Conservation (phyloP, 2,797 vertebrate species). For the Esox lucius region DNA sequence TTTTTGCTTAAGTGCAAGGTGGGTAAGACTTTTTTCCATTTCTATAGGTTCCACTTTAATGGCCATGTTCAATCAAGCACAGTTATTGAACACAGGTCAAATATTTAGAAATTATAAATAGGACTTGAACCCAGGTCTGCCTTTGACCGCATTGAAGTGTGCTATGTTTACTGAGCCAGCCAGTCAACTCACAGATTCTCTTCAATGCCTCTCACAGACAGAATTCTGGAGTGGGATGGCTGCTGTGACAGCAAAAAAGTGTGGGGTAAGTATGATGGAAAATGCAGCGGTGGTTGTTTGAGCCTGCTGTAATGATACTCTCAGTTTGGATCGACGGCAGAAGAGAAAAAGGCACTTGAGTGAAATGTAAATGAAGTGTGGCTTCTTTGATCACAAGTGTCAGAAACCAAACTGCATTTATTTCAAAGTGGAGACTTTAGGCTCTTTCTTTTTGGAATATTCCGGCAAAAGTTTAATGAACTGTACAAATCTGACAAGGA, state of each 20-base stretch:
- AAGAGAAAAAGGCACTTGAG: conserved; percentile 24
- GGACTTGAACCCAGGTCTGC: not conserved
- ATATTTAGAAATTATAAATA: not conserved
- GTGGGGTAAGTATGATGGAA: not conserved
- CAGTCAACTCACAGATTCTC: not conserved
- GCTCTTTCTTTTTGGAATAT: conserved; percentile 25
- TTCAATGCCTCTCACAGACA: conserved; percentile 1
- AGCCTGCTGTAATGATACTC: not conserved
- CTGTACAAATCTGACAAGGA: conserved; percentile 31
- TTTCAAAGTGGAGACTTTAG: conserved; percentile 25
- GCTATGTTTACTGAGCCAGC: conserved; percentile 1
- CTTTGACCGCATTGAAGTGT: not conserved
- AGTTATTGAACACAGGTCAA: not conserved
- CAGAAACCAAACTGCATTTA: conserved; percentile 11
- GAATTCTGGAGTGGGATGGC: not conserved
- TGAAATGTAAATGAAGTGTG: conserved; percentile 42
- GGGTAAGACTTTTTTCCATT: not conserved
- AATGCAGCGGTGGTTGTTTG: not conserved
- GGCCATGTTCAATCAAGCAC: too few species aligned
- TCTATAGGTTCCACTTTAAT: not conserved
- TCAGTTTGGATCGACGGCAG: not conserved
- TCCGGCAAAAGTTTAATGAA: conserved; percentile 32
- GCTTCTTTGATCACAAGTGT: conserved; percentile 40
- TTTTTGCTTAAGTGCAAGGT: not conserved
- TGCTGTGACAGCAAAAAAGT: not conserved